Base-by-base conservation (phyloP, 2,888 invertebrate genomes). In the Diaperis boleti region DNA sequence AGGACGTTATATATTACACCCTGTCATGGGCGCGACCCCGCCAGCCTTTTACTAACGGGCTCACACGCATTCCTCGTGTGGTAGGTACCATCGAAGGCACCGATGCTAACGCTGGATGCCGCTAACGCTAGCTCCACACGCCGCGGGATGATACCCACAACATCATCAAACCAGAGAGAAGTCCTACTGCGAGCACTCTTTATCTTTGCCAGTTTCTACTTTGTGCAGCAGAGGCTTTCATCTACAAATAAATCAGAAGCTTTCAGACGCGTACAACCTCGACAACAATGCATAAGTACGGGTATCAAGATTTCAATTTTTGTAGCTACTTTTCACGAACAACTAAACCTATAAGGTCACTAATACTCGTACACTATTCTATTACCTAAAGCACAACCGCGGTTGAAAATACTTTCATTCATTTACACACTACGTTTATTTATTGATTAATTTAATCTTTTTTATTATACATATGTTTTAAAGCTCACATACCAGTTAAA, bases 1-100 rank as follows among this genome's bases (percentile, higher is more conserved):
- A 77, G 73, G 77, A 75, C 72, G 76, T 77, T 76, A 76, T 77
- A 77, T 77, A 77, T 77, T 77, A 77, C 75, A 76, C 75, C 76
- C 77, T 76, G 76, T 76, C 76, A 76, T 69, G 74, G 75, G 74
- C 73, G 74, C 74, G 73, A 73, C 73, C 72, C 71, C 70, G 71
- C 73, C 74, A 71, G 74, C 73, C 74, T 71, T 70, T 72, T 74
- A 74, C 75, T 75, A 75, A 75, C 75, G 73, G 74, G 72, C 74
- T 74, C 74, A 69, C 74, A 72, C 74, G 73, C 74, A 75, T 75
- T 73, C 75, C 65, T 75, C 68, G 70, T 73, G 74, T 75, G 74
- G 73, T 74, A 73, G 74, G 74, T 74, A 75, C 64, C 44, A 61
- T 59, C 59, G 59, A 41, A 59, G 60, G 59, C 64, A 64, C 64